Percentiles rank a stretch among this genome's conserved stretches.
These are phyloP conservation scores for Bilobella aurantiaca DNA, from an alignment of 1,140 invertebrate species.

Conservation along the genomic window DNA sequence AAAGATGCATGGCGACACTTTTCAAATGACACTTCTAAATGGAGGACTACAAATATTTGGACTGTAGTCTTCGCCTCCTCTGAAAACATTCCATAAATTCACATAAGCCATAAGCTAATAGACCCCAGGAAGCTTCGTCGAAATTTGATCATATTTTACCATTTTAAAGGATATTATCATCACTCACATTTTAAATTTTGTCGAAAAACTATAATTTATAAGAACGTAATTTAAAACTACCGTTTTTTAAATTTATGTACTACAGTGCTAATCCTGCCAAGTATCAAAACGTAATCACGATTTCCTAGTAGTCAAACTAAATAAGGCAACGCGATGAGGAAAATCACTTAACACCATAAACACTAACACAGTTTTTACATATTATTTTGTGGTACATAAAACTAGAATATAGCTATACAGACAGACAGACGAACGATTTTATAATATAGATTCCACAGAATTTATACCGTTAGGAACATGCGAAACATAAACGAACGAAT, in stretches of 20 bases:
- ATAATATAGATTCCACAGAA: too few species aligned
- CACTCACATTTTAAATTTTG: background rate
- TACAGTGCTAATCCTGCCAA: too few species aligned
- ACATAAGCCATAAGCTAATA: background rate
- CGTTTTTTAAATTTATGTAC: constrained; percentile 30
- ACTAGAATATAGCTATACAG: too few species aligned
- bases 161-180: background rate
- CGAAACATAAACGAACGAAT: too few species aligned
- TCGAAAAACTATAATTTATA: background rate
- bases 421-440: too few species aligned
- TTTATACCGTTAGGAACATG: too few species aligned
- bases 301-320: too few species aligned
- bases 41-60: background rate
- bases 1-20: background rate
- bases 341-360: too few species aligned
- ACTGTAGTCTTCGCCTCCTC: background rate
- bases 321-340: too few species aligned
- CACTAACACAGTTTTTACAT: too few species aligned
- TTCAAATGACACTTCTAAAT: background rate
- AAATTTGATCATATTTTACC: background rate
- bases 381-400: too few species aligned
- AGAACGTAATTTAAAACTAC: background rate
- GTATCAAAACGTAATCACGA: too few species aligned
- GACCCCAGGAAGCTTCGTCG: background rate
- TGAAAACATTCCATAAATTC: background rate